Base-by-base conservation (phyloP, 1,140 invertebrate species). In the Leucophenga varia region DNA sequence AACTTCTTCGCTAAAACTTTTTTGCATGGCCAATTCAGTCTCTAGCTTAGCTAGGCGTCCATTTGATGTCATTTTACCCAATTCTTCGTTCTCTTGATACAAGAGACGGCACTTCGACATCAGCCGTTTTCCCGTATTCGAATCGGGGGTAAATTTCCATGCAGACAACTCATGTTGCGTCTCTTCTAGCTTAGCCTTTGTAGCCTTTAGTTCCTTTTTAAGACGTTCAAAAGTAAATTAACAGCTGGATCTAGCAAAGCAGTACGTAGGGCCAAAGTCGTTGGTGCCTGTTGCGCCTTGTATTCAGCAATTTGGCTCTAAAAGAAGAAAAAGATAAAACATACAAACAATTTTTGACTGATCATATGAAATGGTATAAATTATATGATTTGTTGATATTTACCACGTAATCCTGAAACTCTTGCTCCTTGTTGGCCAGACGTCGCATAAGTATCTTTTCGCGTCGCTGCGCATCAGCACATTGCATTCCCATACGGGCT, bases 61-160 rank as follows among this genome's bases (percentile, higher is more conserved):
- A 57, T 93, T 95, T 5, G 92, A 90, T 35, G 96, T 95, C 82
- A 95, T 91, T 73, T 93, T 90, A 14, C 95, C 95, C 10, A 99
- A 79, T 73, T 98, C 95, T 78, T 98, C 95, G 78, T 99, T 99
- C 78, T 99, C 96, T 53, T 97, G 93, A 72, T 97, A 90, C n/a
- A 99, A 79, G 52, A 96, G 79, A 49, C 93, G 83, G 72, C 95
- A 98, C 76, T 97, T 97, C 4, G 95, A 93, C 95, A 99, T 98
- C 47, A 99, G 79, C 52, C 95, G 86, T 79, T 98, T 98, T 14
- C 95, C 95, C 28, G 94, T 97, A 80, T 97, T 93, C 52, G 93
- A 97, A 78, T 98, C 95, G 21, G 95, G 93, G 14, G 95, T 98
- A 74, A 98, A 98, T 78, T 98, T 98, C 95, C 95, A 98, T 1